Evolutionary conservation across 2,113 vertebrate species (phyloP).

Genomic region (Lynx canadensis): DNA sequence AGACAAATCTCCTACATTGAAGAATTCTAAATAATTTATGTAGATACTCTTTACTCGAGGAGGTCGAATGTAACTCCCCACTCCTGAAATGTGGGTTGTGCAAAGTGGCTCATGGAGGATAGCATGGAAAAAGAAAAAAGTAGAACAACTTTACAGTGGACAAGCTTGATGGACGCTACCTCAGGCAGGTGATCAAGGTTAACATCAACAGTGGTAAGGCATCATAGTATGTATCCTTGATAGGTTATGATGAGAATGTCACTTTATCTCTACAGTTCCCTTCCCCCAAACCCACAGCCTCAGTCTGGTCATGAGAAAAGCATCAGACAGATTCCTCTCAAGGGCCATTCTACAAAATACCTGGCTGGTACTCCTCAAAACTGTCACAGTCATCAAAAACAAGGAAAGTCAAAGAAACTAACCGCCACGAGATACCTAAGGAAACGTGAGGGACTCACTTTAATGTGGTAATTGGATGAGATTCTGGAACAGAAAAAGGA

Average conservation of each 20-base stretch:
- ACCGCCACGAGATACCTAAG: not conserved
- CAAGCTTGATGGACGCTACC: not conserved
- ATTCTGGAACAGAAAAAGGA: not conserved
- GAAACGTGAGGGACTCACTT: not conserved
- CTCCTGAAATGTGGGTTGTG: not conserved
- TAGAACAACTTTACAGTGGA: not conserved
- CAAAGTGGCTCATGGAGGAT: not conserved
- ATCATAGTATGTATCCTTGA: not conserved
- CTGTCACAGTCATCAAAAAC: not conserved
- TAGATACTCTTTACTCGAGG: not conserved
- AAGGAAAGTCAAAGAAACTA: not conserved
- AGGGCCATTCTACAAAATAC: not conserved
- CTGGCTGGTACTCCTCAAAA: not conserved
- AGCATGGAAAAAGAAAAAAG: not conserved
- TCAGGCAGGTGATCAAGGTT: not conserved
- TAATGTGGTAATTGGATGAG: not conserved
- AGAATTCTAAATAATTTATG: not conserved
- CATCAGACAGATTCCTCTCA: not conserved
- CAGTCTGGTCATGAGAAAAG: not conserved
- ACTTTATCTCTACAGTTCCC: not conserved
- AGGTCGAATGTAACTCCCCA: not conserved
- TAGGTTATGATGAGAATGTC: not conserved
- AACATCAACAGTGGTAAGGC: not conserved
- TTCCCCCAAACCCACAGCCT: not conserved
- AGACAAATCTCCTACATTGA: not conserved